Evolutionary conservation across 2,113 vertebrate genomes (phyloP).

Genomic region (Pseudorectes ferrugineus): DNA sequence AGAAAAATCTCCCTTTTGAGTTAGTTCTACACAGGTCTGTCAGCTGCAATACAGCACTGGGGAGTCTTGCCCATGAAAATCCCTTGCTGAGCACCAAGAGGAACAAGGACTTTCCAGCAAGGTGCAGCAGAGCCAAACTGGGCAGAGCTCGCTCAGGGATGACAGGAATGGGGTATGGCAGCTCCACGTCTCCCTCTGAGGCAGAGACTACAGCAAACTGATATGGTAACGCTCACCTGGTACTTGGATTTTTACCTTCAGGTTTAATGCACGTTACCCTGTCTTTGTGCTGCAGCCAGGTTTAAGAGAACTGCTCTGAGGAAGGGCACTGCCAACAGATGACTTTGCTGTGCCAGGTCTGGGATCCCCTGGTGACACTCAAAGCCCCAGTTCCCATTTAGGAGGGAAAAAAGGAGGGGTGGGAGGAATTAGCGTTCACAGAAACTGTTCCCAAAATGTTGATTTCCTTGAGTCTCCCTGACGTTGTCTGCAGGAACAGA

Average conservation of each 20-base stretch:
- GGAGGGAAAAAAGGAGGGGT: background rate
- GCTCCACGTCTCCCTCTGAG: background rate
- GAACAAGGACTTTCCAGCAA: background rate
- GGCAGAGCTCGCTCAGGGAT: background rate
- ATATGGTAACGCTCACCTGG: rapidly evolving
- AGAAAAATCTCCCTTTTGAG: background rate
- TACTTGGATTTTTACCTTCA: background rate
- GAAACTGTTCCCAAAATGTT: background rate
- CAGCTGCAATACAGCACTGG: background rate
- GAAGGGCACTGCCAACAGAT: background rate
- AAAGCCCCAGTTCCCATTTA: background rate
- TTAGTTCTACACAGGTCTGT: background rate
- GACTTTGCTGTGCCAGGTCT: background rate
- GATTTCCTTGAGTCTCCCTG: background rate
- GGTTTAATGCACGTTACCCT: background rate
- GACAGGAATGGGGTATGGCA: background rate
- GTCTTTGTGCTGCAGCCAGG: background rate
- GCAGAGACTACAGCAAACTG: background rate
- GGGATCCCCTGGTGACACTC: background rate
- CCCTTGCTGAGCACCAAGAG: background rate
- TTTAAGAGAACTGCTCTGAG: background rate
- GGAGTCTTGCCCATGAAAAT: background rate
- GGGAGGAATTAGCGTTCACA: background rate
- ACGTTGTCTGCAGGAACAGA: background rate
- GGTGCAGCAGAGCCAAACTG: background rate